These are phyloP conservation scores for Ascaphus truei DNA, from an alignment of 2,113 vertebrate species.

Conservation along the genomic window DNA sequence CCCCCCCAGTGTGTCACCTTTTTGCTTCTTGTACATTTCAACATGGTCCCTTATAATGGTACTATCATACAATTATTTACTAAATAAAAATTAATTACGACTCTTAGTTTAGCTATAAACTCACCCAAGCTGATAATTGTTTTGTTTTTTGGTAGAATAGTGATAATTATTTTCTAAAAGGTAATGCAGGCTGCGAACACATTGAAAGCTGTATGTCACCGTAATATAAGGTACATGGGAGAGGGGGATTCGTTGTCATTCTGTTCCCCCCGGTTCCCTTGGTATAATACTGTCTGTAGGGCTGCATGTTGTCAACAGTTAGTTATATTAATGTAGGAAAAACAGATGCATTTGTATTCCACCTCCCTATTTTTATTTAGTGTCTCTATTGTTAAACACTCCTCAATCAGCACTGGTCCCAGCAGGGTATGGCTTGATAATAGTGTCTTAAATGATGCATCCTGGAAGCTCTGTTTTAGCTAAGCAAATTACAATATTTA, in stretches of 20 bases:
- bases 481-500: constrained; percentile 14
- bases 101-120: no score
- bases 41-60: no score
- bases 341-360: neutral
- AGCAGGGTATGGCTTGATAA: neutral
- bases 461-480: neutral
- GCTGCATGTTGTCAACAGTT: neutral
- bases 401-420: constrained; percentile 12
- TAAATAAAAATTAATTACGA: no score
- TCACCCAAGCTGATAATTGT: neutral
- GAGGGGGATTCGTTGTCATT: neutral
- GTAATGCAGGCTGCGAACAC: no score
- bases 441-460: neutral
- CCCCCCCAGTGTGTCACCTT: no score
- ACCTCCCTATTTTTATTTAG: neutral
- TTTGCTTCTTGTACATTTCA: no score
- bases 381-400: neutral
- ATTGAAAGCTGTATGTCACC: no score
- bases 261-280: neutral
- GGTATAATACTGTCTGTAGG: neutral
- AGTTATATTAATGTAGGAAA: neutral
- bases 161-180: neutral
- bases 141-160: neutral
- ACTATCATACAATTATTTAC: no score
- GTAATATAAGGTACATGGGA: neutral